Evolutionary conservation across 1,140 invertebrate genomes (phyloP).

Genomic region (Meloidogyne hapla): DNA sequence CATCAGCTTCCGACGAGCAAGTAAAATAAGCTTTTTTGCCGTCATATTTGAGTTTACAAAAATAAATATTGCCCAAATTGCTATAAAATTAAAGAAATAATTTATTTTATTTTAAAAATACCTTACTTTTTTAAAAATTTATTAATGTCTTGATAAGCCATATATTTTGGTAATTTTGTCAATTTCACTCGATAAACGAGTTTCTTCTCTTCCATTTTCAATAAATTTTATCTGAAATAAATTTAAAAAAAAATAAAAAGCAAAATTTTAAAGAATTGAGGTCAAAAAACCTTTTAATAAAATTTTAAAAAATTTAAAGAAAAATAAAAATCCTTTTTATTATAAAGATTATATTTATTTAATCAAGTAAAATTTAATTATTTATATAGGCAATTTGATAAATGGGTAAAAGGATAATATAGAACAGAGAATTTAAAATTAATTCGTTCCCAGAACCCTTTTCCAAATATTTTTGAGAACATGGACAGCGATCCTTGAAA

Average conservation of each 20-base stretch:
- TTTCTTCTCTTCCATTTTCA: not conserved
- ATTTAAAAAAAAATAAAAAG: not conserved
- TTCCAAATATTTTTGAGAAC: too few relatives aligned
- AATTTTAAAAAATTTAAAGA: not conserved
- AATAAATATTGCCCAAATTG: conserved; percentile 9
- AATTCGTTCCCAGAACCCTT: too few relatives aligned
- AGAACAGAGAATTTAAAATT: too few relatives aligned
- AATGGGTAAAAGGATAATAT: too few relatives aligned
- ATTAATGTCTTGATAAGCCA: conserved; percentile 16
- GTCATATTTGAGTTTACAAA: conserved; percentile 16
- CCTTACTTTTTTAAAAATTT: conserved; percentile 32
- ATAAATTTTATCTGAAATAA: not conserved
- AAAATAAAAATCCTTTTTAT: not conserved
- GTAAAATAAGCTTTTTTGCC: conserved; percentile 17
- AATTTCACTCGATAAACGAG: conserved; percentile 26
- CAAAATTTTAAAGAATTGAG: not conserved
- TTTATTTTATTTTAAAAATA: not conserved
- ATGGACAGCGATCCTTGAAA: too few relatives aligned
- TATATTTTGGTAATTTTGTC: conserved; percentile 25
- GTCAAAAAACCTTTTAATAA: not conserved
- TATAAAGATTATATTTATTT: not conserved
- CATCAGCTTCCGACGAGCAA: not conserved
- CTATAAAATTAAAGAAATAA: conserved; percentile 17
- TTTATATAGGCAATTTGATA: too few relatives aligned
- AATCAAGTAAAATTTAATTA: too few relatives aligned